Conservation (phyloP, 2,888 invertebrate genomes). For the Thera britannica region DNA sequence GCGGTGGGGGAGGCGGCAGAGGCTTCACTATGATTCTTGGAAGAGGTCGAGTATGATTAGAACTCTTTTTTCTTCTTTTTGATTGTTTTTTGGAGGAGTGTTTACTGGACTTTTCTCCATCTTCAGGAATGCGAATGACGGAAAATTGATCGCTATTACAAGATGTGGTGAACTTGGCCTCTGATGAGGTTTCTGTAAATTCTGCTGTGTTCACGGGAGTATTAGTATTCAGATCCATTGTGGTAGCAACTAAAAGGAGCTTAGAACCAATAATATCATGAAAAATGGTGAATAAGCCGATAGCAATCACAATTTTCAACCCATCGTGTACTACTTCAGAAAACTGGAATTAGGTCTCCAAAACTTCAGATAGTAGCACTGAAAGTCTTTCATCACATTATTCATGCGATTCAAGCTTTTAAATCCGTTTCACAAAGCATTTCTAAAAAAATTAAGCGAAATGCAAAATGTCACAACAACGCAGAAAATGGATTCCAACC, state of each 20-base stretch:
- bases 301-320: constrained; percentile 76
- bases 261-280: constrained; percentile 56
- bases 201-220: constrained; percentile 67
- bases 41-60: constrained; percentile 86
- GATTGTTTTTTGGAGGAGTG: constrained; percentile 90
- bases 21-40: constrained; percentile 94
- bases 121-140: constrained; percentile 77
- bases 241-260: constrained; percentile 46
- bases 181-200: constrained; percentile 71
- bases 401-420: constrained; percentile 36
- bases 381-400: constrained; percentile 57
- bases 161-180: constrained; percentile 66
- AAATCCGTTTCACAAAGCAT: constrained; percentile 54
- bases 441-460: constrained; percentile 56
- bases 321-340: constrained; percentile 68
- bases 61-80: constrained; percentile 92
- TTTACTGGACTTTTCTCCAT: constrained; percentile 87
- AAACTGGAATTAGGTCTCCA: constrained; percentile 20
- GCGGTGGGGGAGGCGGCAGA: constrained; percentile 87
- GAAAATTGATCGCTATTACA: constrained; percentile 75
- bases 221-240: constrained; percentile 74
- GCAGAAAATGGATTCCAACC: constrained; percentile 80
- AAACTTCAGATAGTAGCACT: constrained; percentile 17
- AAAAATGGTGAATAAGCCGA: constrained; percentile 69
- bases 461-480: constrained; percentile 83